phyloP scores from a whole-genome alignment of 2,113 vertebrate genomes.

The Petaurus breviceps region DNA sequence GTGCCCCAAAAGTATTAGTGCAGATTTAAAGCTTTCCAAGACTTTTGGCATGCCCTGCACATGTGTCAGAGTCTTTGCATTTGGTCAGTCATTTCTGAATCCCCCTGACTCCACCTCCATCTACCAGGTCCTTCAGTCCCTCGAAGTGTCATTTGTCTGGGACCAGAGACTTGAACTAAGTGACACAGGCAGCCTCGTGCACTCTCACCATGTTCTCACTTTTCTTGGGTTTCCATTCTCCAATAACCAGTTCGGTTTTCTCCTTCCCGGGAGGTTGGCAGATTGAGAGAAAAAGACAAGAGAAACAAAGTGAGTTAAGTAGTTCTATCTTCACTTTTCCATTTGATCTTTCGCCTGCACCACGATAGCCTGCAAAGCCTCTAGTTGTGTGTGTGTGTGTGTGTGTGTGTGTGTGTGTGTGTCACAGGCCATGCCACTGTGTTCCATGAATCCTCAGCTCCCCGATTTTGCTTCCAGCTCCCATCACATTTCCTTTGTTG shows the following conservation, averaged over 20 bases:
- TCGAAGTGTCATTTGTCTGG: not conserved
- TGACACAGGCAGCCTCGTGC: no score
- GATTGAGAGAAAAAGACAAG: not conserved
- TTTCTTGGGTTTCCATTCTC: not conserved
- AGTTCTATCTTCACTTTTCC: not conserved
- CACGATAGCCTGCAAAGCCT: not conserved
- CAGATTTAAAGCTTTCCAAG: not conserved
- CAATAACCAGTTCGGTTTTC: not conserved
- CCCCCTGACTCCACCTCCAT: not conserved
- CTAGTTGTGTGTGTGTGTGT: no score
- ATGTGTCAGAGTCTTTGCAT: not conserved
- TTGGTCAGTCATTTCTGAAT: not conserved
- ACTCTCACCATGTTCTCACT: not conserved
- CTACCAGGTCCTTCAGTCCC: not conserved
- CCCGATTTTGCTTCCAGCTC: not conserved
- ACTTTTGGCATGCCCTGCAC: not conserved
- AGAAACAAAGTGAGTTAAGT: not conserved
- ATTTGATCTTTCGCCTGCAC: no score
- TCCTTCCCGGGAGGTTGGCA: not conserved
- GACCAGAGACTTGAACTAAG: not conserved
- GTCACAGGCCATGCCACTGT: not conserved
- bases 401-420: no score
- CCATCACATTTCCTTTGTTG: not conserved
- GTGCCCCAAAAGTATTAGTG: not conserved
- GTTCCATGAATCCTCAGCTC: not conserved